Conservation (phyloP, 2,888 invertebrate genomes). For the Philaethria dido region DNA sequence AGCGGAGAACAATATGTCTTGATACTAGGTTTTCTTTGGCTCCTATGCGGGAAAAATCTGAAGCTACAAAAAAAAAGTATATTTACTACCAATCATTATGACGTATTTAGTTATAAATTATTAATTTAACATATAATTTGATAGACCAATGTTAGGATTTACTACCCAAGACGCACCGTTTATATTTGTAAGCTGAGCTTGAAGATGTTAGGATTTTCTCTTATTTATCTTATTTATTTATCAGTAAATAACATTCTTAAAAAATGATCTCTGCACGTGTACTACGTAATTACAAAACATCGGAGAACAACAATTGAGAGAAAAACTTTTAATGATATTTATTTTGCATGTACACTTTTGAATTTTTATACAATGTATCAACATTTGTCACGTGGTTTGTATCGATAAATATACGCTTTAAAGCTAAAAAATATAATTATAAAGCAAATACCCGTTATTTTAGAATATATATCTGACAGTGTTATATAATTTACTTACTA, state of each 20-base stretch:
- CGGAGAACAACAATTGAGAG: conserved; percentile 26
- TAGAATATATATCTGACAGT: background rate
- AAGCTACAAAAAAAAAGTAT: too few relatives aligned
- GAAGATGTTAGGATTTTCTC: background rate
- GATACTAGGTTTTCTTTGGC: too few relatives aligned
- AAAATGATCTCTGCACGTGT: background rate
- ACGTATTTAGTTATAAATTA: too few relatives aligned
- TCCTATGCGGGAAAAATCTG: too few relatives aligned
- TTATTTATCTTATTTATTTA: background rate
- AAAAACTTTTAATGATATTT: conserved; percentile 42
- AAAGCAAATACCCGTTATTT: background rate
- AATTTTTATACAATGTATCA: conserved; percentile 15
- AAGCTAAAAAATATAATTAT: background rate
- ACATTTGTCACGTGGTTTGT: background rate
- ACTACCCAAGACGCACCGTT: background rate
- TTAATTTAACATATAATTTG: background rate
- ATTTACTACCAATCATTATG: too few relatives aligned
- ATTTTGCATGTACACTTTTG: conserved; percentile 11
- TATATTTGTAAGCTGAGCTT: background rate
- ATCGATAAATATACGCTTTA: background rate
- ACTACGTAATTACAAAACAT: conserved; percentile 1
- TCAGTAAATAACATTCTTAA: background rate
- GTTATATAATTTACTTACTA: too few relatives aligned
- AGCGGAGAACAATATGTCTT: too few relatives aligned
- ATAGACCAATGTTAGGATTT: background rate